These are phyloP conservation scores for Tapirus terrestris DNA, from an alignment of 2,113 vertebrate genomes.

Conservation along the genomic window DNA sequence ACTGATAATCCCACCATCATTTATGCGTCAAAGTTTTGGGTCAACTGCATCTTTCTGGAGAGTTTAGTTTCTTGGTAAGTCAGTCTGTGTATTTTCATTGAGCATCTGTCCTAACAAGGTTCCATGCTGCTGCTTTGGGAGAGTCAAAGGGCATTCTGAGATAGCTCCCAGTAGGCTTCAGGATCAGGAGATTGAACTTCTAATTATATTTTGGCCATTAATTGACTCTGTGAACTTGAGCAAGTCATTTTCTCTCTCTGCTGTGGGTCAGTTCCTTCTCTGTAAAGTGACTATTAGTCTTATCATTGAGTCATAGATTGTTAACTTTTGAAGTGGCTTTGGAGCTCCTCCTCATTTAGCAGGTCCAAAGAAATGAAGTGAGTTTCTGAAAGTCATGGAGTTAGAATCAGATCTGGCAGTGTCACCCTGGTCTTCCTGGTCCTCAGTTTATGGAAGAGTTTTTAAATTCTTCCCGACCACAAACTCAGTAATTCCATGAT, in stretches of 20 bases:
- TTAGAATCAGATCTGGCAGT: neutral
- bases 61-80: neutral
- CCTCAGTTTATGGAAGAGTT: neutral
- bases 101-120: neutral
- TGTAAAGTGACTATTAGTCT: neutral
- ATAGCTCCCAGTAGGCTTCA: neutral
- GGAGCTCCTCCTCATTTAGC: neutral
- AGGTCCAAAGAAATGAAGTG: neutral
- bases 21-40: neutral
- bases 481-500: neutral
- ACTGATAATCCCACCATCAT: neutral
- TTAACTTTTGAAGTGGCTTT: neutral
- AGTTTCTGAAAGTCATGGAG: neutral
- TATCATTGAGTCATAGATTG: neutral
- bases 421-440: neutral
- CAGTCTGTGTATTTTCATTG: neutral
- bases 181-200: neutral
- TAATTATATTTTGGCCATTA: neutral
- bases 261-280: neutral
- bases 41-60: neutral
- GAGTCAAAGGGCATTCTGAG: neutral
- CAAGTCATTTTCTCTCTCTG: neutral
- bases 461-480: neutral
- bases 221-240: conserved; percentile 28
- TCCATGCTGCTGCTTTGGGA: neutral